Conservation (phyloP, 2,888 invertebrate genomes). For the Disparrhopalites patrizii region DNA sequence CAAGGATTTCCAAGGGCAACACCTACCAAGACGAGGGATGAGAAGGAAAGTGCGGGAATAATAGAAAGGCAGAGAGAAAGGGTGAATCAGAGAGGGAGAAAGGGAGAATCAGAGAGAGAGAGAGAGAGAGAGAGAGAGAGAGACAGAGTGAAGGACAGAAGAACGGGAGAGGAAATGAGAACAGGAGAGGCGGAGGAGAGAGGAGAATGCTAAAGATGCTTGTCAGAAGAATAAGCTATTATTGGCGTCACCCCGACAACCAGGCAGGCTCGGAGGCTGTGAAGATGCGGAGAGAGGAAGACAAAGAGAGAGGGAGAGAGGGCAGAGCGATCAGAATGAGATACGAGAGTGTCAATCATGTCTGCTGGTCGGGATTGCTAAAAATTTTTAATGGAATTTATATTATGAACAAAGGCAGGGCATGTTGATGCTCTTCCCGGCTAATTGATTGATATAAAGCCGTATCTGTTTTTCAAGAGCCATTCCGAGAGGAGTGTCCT, state of each 20-base stretch:
- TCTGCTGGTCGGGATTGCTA: neutral
- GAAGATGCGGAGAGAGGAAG: neutral
- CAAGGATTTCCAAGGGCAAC: no score
- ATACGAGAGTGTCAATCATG: no score
- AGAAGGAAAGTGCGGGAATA: neutral
- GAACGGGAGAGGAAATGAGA: no score
- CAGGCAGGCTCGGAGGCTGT: neutral
- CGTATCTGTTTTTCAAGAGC: neutral
- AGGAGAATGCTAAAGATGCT: neutral
- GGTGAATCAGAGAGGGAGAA: neutral
- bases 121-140: neutral
- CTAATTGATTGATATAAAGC: slow-evolving; percentile 20
- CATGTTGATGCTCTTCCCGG: slow-evolving; percentile 3
- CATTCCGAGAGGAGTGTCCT: no score
- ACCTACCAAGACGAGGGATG: neutral
- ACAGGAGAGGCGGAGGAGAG: neutral
- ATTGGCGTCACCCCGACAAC: neutral
- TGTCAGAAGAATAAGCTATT: no score
- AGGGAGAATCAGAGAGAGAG: no score
- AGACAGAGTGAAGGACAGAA: neutral
- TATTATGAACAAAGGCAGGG: neutral
- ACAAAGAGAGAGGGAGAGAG: neutral
- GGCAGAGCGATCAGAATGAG: no score
- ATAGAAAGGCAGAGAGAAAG: neutral
- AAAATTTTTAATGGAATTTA: neutral